Percentiles rank a stretch among this genome's conserved stretches.
These are phyloP conservation scores for Cantharis rustica DNA, from an alignment of 2,888 invertebrate genomes.

Conservation along the genomic window DNA sequence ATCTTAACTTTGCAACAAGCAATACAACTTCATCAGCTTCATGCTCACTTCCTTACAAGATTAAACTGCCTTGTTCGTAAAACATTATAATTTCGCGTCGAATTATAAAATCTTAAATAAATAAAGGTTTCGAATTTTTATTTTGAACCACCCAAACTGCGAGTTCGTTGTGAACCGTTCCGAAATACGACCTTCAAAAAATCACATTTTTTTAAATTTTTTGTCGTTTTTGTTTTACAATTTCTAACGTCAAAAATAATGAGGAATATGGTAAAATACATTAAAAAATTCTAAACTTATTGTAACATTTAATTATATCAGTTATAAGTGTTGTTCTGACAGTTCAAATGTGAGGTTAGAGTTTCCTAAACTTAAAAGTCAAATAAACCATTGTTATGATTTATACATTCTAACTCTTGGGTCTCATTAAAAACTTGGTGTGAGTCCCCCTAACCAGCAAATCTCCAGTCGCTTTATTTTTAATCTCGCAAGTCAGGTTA, in stretches of 20 bases:
- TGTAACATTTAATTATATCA: not conserved
- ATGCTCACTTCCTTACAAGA: constrained; percentile 21
- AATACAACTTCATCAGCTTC: constrained; percentile 20
- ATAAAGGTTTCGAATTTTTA: not conserved
- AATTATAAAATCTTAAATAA: not conserved
- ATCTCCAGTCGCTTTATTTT: constrained; percentile 72
- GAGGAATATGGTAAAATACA: not conserved
- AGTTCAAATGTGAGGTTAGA: not conserved
- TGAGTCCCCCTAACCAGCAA: constrained; percentile 83
- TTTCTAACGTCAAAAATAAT: not conserved
- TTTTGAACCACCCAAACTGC: not conserved
- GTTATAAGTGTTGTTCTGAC: not conserved
- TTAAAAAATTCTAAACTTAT: not conserved
- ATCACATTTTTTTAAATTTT: not conserved
- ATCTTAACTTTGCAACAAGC: constrained; percentile 9
- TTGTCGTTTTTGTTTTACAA: not conserved
- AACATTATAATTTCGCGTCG: not conserved
- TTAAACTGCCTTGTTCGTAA: constrained; percentile 8
- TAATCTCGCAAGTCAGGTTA: constrained; percentile 79
- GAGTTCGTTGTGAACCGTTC: not conserved
- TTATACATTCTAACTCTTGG: not conserved
- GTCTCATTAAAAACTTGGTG: constrained; percentile 67
- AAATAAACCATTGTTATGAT: not conserved
- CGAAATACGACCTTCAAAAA: not conserved
- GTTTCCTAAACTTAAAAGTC: not conserved